Conservation (phyloP, 1,140 invertebrate genomes). For the Rhyzopertha dominica region DNA sequence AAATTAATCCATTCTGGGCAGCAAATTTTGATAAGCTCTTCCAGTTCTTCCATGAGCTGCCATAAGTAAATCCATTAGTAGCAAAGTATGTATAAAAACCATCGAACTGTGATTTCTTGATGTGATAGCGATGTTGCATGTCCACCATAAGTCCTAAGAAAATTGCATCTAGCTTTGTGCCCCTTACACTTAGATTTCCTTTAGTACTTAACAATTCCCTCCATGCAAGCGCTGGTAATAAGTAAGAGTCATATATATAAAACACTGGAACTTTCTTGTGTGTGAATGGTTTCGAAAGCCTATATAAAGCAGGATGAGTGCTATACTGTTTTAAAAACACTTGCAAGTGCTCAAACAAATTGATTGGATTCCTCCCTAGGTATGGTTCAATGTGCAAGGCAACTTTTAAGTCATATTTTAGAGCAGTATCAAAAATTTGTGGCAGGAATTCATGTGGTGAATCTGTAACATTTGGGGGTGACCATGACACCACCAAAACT, state of each 20-base stretch:
- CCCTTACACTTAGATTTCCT: conserved; percentile 49
- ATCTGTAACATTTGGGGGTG: conserved; percentile 44
- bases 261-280: conserved; percentile 49
- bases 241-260: conserved; percentile 57
- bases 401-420: conserved; percentile 47
- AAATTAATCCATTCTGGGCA: conserved; percentile 51
- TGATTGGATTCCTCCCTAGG: conserved; percentile 46
- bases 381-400: conserved; percentile 50
- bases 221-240: conserved; percentile 49
- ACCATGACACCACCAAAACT: conserved; percentile 48
- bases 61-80: conserved; percentile 56
- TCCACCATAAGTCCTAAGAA: conserved; percentile 53
- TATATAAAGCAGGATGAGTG: conserved; percentile 51
- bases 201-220: conserved; percentile 48
- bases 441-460: conserved; percentile 45
- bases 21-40: conserved; percentile 53
- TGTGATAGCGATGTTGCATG: conserved; percentile 46
- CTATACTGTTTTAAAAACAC: conserved; percentile 37
- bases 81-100: conserved; percentile 61
- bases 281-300: conserved; percentile 45
- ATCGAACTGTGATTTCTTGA: conserved; percentile 56
- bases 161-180: conserved; percentile 52
- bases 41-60: conserved; percentile 62
- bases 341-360: conserved; percentile 45
- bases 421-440: conserved; percentile 46